Evolutionary conservation across 2,888 invertebrate genomes (phyloP).

Genomic region (Pheosia gnoma): DNA sequence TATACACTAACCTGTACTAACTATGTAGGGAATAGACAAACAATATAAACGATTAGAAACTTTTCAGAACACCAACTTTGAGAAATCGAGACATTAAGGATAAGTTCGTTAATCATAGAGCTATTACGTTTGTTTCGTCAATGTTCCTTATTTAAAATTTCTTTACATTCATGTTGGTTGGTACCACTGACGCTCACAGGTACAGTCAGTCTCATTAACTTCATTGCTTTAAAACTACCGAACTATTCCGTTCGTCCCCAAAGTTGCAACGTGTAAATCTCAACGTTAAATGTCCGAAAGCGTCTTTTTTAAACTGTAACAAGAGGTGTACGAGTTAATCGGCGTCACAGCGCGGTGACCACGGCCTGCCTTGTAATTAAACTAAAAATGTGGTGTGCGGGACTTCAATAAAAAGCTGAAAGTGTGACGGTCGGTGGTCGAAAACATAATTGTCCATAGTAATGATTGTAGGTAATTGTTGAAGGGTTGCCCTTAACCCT

Average conservation of each 20-base stretch:
- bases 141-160: neutral
- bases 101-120: neutral
- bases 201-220: conserved; percentile 28
- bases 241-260: conserved; percentile 10
- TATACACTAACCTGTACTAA: no score
- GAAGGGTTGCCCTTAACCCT: conserved; percentile 74
- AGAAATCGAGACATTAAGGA: neutral
- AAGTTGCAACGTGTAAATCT: conserved; percentile 45
- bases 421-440: conserved; percentile 71
- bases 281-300: conserved; percentile 34
- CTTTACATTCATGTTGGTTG: neutral
- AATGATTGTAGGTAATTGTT: conserved; percentile 82
- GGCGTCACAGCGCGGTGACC: conserved; percentile 57
- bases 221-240: neutral
- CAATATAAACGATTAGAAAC: no score
- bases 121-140: no score
- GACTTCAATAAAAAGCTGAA: conserved; percentile 77
- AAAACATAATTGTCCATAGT: conserved; percentile 79
- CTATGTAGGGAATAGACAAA: no score
- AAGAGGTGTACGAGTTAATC: conserved; percentile 45
- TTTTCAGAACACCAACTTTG: neutral
- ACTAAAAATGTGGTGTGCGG: conserved; percentile 73
- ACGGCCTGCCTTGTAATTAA: conserved; percentile 67
- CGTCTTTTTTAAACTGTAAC: conserved; percentile 46
- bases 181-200: conserved; percentile 13